Evolutionary conservation across 1,140 invertebrate genomes (phyloP).

Genomic region (Globodera ellingtonae): DNA sequence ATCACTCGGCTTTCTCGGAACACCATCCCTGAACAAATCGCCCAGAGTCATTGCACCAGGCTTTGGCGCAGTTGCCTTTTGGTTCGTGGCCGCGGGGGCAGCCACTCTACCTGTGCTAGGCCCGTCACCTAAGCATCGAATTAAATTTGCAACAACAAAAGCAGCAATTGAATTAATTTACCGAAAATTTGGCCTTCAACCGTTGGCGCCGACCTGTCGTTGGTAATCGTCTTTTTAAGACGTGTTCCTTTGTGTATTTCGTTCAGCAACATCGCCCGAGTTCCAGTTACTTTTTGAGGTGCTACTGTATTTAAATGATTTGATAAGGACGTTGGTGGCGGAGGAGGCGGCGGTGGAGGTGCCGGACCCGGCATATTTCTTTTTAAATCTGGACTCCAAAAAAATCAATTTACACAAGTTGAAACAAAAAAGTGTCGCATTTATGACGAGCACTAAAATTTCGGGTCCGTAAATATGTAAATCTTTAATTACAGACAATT

Average conservation of each 20-base stretch:
- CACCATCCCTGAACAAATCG: constrained; percentile 36
- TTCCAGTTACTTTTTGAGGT: constrained; percentile 67
- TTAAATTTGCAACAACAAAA: constrained; percentile 2
- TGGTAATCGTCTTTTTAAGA: constrained; percentile 82
- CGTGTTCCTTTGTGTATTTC: constrained; percentile 80
- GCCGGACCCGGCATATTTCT: not conserved
- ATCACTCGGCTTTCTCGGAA: constrained; percentile 48
- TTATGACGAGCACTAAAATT: too few species aligned
- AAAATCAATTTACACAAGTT: too few species aligned
- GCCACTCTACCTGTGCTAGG: constrained; percentile 5
- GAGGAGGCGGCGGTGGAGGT: constrained; percentile 29
- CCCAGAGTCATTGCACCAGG: constrained; percentile 29
- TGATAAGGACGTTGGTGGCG: constrained; percentile 36
- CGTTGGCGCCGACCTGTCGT: constrained; percentile 82
- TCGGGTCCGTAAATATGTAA: too few species aligned
- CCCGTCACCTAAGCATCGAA: constrained; percentile 13
- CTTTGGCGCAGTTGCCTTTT: constrained; percentile 6
- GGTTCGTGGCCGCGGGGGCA: not conserved
- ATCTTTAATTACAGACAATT: too few species aligned
- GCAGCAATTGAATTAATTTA: not conserved
- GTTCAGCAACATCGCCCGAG: constrained; percentile 74
- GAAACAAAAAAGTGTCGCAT: too few species aligned
- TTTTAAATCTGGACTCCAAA: too few species aligned
- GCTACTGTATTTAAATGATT: constrained; percentile 5
- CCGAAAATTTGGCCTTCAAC: constrained; percentile 70